These are phyloP conservation scores for Thelaira solivaga DNA, from an alignment of 2,888 invertebrate species.

Conservation along the genomic window DNA sequence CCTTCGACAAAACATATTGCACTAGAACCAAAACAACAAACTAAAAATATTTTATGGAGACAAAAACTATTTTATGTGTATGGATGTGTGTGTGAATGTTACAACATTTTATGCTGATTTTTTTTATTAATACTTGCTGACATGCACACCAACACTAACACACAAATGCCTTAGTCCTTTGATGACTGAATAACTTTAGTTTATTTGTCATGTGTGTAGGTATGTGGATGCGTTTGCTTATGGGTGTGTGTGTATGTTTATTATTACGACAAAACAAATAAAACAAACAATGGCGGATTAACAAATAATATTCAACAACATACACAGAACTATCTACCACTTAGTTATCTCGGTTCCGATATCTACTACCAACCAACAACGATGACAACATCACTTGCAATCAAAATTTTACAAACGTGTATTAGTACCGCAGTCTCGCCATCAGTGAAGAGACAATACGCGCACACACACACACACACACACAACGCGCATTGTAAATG, in stretches of 20 bases:
- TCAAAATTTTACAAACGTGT: slow-evolving; percentile 12
- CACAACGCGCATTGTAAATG: background rate
- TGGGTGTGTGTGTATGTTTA: background rate
- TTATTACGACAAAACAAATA: slow-evolving; percentile 17
- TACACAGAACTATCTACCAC: too few species aligned
- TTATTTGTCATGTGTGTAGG: too few species aligned
- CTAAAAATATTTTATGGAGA: too few species aligned
- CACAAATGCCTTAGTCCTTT: background rate
- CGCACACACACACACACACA: background rate
- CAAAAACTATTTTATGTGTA: too few species aligned
- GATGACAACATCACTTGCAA: slow-evolving; percentile 31
- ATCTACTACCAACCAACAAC: slow-evolving; percentile 12
- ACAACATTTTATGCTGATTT: slow-evolving; percentile 14
- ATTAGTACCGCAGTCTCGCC: background rate
- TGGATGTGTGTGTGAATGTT: slow-evolving; percentile 32
- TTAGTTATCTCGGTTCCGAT: slow-evolving; percentile 33
- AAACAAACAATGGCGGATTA: slow-evolving; percentile 44
- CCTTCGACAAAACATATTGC: slow-evolving; percentile 42
- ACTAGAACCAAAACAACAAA: slow-evolving; percentile 11
- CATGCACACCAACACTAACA: background rate
- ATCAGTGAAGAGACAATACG: background rate
- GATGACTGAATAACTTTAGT: background rate
- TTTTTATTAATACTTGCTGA: background rate
- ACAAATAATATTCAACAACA: slow-evolving; percentile 37
- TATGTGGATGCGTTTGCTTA: background rate